Evolutionary conservation across 2,797 vertebrate genomes (phyloP).

Genomic region (Platyrinchus mystaceus): DNA sequence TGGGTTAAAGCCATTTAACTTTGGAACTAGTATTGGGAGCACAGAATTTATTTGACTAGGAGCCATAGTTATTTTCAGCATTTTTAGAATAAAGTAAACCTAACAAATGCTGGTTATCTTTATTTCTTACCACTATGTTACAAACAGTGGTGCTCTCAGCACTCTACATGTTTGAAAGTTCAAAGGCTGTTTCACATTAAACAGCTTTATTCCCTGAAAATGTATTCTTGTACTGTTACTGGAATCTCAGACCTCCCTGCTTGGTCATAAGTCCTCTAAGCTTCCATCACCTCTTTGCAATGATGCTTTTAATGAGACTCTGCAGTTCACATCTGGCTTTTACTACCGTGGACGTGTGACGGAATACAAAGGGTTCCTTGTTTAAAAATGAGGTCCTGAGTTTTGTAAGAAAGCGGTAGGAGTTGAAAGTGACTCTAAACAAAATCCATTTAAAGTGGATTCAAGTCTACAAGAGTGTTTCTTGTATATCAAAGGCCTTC

Average conservation of each 20-base stretch:
- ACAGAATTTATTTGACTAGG: background rate
- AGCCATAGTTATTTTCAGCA: background rate
- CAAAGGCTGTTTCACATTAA: background rate
- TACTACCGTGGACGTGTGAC: constrained; percentile 54
- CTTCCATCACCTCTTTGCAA: constrained; percentile 64
- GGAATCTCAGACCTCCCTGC: constrained; percentile 63
- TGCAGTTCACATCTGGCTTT: constrained; percentile 70
- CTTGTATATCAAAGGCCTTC: constrained; percentile 56
- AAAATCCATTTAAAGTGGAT: constrained; percentile 69
- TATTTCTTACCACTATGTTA: background rate
- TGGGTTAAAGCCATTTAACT: background rate
- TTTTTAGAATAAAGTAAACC: background rate
- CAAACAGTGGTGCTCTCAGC: background rate
- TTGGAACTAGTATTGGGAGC: background rate
- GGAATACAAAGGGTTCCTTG: constrained; percentile 69
- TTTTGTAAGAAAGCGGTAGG: constrained; percentile 41
- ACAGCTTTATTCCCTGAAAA: background rate
- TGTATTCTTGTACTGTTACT: constrained; percentile 14
- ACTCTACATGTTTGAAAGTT: background rate
- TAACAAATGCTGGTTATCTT: background rate
- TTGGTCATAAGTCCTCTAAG: constrained; percentile 60
- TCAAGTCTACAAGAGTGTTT: constrained; percentile 27
- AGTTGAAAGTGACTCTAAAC: constrained; percentile 69
- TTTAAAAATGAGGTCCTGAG: constrained; percentile 68
- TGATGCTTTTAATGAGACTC: constrained; percentile 63